Base-by-base conservation (phyloP, 2,797 vertebrate genomes). In the Morelia viridis region DNA sequence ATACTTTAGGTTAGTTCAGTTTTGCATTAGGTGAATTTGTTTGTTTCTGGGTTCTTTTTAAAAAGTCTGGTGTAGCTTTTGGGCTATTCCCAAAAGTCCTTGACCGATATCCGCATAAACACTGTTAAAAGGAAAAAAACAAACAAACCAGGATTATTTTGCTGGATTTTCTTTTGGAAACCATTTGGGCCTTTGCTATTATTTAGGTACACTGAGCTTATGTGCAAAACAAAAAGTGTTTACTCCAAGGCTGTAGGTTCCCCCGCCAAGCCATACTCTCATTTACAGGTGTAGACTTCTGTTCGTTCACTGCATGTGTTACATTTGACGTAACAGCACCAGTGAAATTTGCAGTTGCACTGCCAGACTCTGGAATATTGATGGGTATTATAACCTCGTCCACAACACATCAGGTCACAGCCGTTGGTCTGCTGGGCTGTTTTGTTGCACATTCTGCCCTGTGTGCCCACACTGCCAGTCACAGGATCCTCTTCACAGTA, bases 261-360 rank as follows among this genome's bases (percentile, higher is more conserved):
- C n/a, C 80, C 89, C 90, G 53, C 90, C 90, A 90, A 41, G 94
- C 89, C 62, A 28, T 0, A 0, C 24, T 94, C 94, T 99, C 98
- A 99, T 97, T 99, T 99, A 97, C 99, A 99, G 8, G 99, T 99
- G 92, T 99, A 98, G 90, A 99, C 98, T 95, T 99, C 99, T 87
- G 99, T 99, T 98, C 98, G 98, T 97, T 99, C 99, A 0, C 99
- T 99, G 98, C 99, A 99, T 0, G 99, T 99, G 98, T 99, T 99
- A 97, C 99, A 99, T 91, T 99, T 99, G 89, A 99, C 99, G 0
- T 99, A 99, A 97, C 99, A 99, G 97, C 99, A 99, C 99, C 99
- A 99, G 94, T 99, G 98, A 96, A 99, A 99, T 96, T 99, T 99
- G 97, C 99, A 99, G 98, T 99, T 99, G 97, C 99, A 99, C 97